Conservation (phyloP, 2,113 vertebrate species). For the Erinaceus europaeus region DNA sequence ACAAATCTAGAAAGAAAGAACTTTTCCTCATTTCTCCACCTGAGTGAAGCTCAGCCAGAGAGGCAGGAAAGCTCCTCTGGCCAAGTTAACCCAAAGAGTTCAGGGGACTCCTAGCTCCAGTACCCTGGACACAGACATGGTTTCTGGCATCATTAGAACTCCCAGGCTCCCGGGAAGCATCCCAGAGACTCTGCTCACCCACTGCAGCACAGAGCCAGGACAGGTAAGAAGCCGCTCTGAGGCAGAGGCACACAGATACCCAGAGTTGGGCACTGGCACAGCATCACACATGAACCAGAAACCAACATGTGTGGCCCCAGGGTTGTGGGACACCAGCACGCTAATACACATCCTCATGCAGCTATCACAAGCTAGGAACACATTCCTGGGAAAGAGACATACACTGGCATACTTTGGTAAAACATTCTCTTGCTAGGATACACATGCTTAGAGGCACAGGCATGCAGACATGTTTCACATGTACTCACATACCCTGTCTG, state of each 20-base stretch:
- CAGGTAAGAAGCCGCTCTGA: neutral
- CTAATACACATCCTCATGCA: neutral
- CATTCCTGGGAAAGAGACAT: too few species aligned
- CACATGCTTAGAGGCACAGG: neutral
- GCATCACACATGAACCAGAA: neutral
- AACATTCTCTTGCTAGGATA: too few species aligned
- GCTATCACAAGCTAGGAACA: neutral
- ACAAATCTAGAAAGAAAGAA: too few species aligned
- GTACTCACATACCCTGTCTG: neutral
- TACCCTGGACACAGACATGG: neutral
- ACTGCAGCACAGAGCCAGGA: neutral
- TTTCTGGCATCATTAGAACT: neutral
- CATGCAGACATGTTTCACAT: neutral
- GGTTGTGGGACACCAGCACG: neutral
- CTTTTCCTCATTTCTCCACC: neutral
- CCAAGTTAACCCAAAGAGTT: neutral
- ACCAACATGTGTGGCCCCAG: neutral
- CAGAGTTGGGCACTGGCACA: neutral
- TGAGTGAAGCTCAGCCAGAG: neutral
- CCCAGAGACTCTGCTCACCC: neutral
- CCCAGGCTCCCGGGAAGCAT: neutral
- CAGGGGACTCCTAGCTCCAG: neutral
- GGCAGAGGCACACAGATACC: neutral
- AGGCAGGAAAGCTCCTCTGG: neutral
- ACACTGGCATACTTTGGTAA: too few species aligned